phyloP scores from a whole-genome alignment of 2,797 vertebrate genomes.

The Hoplostethus mediterraneus region DNA sequence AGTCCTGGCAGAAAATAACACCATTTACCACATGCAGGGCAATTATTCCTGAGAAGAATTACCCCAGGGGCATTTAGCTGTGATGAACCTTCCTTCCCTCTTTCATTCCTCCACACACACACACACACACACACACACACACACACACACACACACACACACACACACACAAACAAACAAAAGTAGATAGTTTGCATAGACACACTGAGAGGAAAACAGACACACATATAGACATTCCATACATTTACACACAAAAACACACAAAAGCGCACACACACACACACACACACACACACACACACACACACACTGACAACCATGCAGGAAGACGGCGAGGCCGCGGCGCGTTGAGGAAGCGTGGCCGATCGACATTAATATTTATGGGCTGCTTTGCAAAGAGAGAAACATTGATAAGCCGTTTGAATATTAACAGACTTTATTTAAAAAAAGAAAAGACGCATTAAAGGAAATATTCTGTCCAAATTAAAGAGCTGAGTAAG shows the following conservation, averaged over 20 bases:
- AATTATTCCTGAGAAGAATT: conserved; percentile 83
- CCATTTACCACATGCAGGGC: conserved; percentile 81
- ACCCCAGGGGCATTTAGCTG: conserved; percentile 71
- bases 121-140: conserved; percentile 17
- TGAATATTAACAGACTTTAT: conserved; percentile 87
- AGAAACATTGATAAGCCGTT: conserved; percentile 87
- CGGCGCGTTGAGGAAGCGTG: conserved; percentile 58
- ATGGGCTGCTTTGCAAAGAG: conserved; percentile 84
- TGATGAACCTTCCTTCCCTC: too few species aligned
- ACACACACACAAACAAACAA: background rate
- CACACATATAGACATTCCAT: background rate
- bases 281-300: conserved; percentile 15
- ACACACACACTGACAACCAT: background rate
- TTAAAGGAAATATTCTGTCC: conserved; percentile 81
- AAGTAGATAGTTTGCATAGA: conserved; percentile 7
- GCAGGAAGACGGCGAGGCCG: background rate
- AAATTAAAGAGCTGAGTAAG: conserved; percentile 78
- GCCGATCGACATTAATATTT: conserved; percentile 86
- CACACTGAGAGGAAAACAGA: background rate
- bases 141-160: background rate
- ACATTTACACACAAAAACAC: conserved; percentile 9
- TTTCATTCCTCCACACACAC: background rate
- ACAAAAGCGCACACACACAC: conserved; percentile 1
- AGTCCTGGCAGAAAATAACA: conserved; percentile 76
- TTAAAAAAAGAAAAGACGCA: conserved; percentile 78